Evolutionary conservation across 2,888 invertebrate genomes (phyloP), one percentile per base, ranked within the genome.

Genomic region (Stenoptilia bipunctidactyla): DNA sequence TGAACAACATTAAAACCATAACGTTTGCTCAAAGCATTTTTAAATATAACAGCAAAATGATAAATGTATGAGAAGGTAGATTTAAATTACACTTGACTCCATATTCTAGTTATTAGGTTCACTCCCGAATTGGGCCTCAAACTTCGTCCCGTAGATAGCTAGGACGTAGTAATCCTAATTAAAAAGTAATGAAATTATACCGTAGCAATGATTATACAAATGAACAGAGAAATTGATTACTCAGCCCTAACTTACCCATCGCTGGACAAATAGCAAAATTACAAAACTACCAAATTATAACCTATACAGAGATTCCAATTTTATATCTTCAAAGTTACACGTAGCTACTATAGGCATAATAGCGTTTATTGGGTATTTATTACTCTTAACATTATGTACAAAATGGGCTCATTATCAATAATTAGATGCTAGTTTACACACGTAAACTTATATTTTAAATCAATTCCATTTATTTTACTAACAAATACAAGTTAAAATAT

Each of bases 11-110:
- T 72, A 34, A 74, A 77, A 72, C 67, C 66, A 54, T 62, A 72
- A 72, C 67, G 58, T 72, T 68, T 66, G 72, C 72, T 70, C 72
- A 66, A 79, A 80, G 79, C 80, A 59, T 63, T 55, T 58, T 63
- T 61, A 53, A 13, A 34, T 37, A 37, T 15, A 15, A 14, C 34
- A 30, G 30, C 30, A 30, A 30, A 30, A 30, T 30, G 2, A 9
- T 30, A 30, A 30, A n/a, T n/a, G n/a, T n/a, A n/a, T n/a, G n/a
- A n/a, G n/a, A n/a, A n/a, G n/a, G n/a, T n/a, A n/a, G 20, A 8
- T 20, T 20, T 8, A 20, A 20, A 20, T 20, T 3, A 20, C 8
- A 20, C 20, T 20, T 20, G 3, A 20, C 3, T 20, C 20, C 8
- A 20, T 20, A 20, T 20, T 20, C 8, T 8, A 8, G n/a, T n/a